Base-by-base conservation (phyloP, 53 echinoderm and acorn worm species). In the Echinarachnius parma region DNA sequence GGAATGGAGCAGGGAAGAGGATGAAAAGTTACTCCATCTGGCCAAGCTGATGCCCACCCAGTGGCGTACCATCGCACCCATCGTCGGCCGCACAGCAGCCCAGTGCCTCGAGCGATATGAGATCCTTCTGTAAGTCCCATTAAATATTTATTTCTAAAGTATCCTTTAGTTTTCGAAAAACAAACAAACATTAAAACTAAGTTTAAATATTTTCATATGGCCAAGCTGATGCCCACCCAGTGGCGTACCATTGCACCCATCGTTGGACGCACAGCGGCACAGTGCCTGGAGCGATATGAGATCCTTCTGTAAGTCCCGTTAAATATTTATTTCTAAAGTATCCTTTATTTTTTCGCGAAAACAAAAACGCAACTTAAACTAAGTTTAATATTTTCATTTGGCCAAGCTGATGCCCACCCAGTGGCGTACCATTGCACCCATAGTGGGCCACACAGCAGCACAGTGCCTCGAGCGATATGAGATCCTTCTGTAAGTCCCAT, bases 41-140 rank as follows among this genome's bases (percentile, higher is more conserved):
- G 95, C 95, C 64, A 95, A 95, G 79, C 70, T 95, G 75, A 95
- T 95, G 95, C 95, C 95, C 3, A 95, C 95, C 54, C 95, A 95
- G 42, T 95, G 95, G 95, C 66, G 95, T 31, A 95, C 95, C 52
- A 95, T 95, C 25, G 95, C 95, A 11, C 95, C 95, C 11, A 95
- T 95, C 49, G 90, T 95, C 23, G 95, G 95, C 52, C 79, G 95
- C 64, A 95, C 95, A 5, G 95, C 95, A 16, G 95, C 95, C 0
- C 95, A 95, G 78, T 95, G 95, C 54, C 80, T 95, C 46, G 95
- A 95, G 60, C 46, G 95, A 84, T 95, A 95, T 46, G 95, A 95
- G 59, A 89, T 87, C 50, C 53, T 95, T 29, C 77, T 95, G 95
- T 94, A 55, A 90, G 94, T 81, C n/a, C n/a, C n/a, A n/a, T n/a